phyloP scores from a whole-genome alignment of 2,113 vertebrate species.

The Promerops cafer region DNA sequence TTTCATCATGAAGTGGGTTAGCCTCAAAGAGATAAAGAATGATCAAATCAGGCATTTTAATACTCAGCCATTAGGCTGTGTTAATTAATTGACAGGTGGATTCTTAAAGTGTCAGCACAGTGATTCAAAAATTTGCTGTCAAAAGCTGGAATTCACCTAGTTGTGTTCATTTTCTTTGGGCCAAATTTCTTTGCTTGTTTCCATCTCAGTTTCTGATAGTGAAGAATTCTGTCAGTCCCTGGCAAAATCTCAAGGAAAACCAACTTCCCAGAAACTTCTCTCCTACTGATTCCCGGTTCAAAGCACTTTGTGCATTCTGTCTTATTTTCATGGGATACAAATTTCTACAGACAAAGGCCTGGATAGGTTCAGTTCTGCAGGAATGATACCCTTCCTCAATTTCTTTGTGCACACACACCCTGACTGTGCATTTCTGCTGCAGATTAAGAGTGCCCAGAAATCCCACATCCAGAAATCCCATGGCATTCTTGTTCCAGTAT shows the following conservation, averaged over 20 bases:
- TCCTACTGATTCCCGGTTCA: not conserved
- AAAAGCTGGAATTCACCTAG: not conserved
- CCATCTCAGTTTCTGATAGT: not conserved
- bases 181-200: not conserved
- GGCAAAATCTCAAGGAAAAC: not conserved
- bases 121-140: not conserved
- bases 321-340: not conserved
- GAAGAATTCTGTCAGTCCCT: not conserved
- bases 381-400: not conserved
- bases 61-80: not conserved
- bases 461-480: not conserved
- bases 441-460: not conserved
- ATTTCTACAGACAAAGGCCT: not conserved
- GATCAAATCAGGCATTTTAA: not conserved
- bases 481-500: accelerated
- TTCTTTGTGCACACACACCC: not conserved
- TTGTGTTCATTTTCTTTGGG: not conserved
- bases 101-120: not conserved
- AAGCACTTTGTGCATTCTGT: not conserved
- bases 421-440: not conserved
- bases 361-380: not conserved
- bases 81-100: not conserved
- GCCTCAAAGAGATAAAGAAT: not conserved
- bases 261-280: not conserved
- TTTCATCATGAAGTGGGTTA: not conserved